Evolutionary conservation across 2,888 invertebrate species (phyloP).

Genomic region (Ochropleura plecta): DNA sequence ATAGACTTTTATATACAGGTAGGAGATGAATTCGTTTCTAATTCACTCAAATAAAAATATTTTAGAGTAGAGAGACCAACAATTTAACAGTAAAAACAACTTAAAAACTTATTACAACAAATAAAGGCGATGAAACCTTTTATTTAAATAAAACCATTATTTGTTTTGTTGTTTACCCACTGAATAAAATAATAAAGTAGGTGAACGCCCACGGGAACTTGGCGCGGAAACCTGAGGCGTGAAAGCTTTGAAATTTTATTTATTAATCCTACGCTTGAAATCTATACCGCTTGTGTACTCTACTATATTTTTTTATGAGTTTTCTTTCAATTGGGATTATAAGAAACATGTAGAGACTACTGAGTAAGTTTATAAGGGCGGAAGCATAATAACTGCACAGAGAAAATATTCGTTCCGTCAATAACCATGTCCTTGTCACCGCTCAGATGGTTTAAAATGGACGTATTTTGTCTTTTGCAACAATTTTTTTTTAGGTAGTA

Average conservation of each 20-base stretch:
- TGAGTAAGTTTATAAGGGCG: neutral
- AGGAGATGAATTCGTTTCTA: neutral
- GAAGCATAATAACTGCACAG: neutral
- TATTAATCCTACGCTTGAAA: slow-evolving; percentile 14
- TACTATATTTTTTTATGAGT: slow-evolving; percentile 6
- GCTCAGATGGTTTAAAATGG: no score
- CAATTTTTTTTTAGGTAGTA: no score
- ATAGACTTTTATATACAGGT: no score
- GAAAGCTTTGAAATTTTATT: slow-evolving; percentile 29
- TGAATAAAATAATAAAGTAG: slow-evolving; percentile 24
- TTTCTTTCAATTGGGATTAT: neutral
- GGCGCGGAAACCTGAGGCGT: slow-evolving; percentile 4
- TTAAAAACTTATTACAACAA: slow-evolving; percentile 1
- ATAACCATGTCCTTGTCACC: no score
- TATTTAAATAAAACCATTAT: slow-evolving; percentile 22
- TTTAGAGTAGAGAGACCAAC: neutral
- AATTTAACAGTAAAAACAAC: neutral
- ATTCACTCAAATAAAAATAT: neutral
- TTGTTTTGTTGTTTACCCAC: slow-evolving; percentile 4
- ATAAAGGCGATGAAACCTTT: slow-evolving; percentile 13
- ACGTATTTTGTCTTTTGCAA: no score
- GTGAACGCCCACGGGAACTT: slow-evolving; percentile 39
- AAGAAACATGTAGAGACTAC: neutral
- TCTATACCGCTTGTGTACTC: slow-evolving; percentile 2
- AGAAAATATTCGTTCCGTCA: no score